Conservation (phyloP, 2,888 invertebrate species). For the Oithona nana region DNA sequence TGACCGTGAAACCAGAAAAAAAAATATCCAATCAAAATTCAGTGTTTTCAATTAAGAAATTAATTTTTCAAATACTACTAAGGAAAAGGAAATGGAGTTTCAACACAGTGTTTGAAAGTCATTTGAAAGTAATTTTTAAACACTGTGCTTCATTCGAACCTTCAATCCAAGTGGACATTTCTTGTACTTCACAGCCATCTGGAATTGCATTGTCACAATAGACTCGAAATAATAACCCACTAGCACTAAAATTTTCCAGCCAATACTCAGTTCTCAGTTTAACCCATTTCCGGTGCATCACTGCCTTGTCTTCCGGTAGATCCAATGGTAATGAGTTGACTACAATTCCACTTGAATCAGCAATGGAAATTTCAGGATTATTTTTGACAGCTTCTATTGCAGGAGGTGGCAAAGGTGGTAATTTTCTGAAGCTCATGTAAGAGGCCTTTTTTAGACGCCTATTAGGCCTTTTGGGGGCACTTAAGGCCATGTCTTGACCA, state of each 20-base stretch:
- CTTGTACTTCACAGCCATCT: neutral
- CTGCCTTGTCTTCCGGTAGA: neutral
- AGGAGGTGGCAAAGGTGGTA: neutral
- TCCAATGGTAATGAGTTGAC: too few species aligned
- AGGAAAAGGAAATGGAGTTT: too few species aligned
- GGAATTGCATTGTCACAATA: neutral
- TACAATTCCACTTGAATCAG: too few species aligned
- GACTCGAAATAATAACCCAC: neutral
- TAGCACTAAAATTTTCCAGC: neutral
- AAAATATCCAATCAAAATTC: too few species aligned
- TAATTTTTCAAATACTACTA: too few species aligned
- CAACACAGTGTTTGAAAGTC: too few species aligned
- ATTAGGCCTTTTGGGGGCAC: neutral
- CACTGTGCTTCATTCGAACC: too few species aligned
- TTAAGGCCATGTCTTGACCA: neutral
- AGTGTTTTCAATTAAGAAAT: too few species aligned
- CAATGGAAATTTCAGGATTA: too few species aligned
- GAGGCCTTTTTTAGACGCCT: neutral
- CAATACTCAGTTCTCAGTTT: neutral
- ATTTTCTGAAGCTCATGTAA: neutral
- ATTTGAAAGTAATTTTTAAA: too few species aligned
- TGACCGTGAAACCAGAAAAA: too few species aligned
- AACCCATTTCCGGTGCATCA: neutral
- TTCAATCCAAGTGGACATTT: neutral
- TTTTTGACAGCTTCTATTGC: too few species aligned